Percentiles rank a stretch among this genome's conserved stretches.
Conservation (phyloP, 2,113 vertebrate genomes). For the Alexandromys fortis region DNA sequence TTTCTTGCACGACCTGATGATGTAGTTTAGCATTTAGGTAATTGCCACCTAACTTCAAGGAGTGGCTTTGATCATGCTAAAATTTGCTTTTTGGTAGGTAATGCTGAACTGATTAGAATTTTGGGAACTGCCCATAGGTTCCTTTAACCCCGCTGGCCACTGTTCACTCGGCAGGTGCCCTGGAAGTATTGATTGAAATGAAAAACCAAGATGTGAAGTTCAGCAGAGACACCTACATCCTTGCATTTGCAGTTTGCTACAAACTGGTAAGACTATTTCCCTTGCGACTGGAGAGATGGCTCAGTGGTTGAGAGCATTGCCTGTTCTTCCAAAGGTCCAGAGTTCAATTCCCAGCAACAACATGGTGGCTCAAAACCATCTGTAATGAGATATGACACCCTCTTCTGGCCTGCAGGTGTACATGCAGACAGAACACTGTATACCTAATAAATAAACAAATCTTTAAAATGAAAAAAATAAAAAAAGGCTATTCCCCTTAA, state of each 20-base stretch:
- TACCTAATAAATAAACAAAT: too few species aligned
- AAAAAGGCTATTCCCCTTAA: conserved; percentile 70
- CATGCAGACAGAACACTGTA: too few species aligned
- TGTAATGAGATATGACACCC: too few species aligned
- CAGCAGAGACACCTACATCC: conserved; percentile 89
- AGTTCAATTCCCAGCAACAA: too few species aligned
- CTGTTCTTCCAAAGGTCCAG: too few species aligned
- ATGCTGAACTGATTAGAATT: not conserved
- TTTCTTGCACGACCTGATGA: not conserved
- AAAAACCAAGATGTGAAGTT: conserved; percentile 89
- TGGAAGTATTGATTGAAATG: conserved; percentile 92
- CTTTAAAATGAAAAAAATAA: too few species aligned
- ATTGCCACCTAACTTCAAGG: conserved; percentile 26
- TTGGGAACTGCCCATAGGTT: not conserved
- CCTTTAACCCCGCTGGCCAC: not conserved
- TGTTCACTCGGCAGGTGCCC: conserved; percentile 86
- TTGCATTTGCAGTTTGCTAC: conserved; percentile 93
- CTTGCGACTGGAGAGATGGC: not conserved
- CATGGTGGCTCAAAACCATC: too few species aligned
- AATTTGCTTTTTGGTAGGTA: conserved; percentile 15
- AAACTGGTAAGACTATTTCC: conserved; percentile 90
- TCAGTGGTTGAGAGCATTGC: too few species aligned
- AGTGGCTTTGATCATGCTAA: not conserved
- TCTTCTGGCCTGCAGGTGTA: too few species aligned
- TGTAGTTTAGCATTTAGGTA: conserved; percentile 38